Conservation (phyloP, 2,797 vertebrate genomes). For the Semaprochilodus insignis region DNA sequence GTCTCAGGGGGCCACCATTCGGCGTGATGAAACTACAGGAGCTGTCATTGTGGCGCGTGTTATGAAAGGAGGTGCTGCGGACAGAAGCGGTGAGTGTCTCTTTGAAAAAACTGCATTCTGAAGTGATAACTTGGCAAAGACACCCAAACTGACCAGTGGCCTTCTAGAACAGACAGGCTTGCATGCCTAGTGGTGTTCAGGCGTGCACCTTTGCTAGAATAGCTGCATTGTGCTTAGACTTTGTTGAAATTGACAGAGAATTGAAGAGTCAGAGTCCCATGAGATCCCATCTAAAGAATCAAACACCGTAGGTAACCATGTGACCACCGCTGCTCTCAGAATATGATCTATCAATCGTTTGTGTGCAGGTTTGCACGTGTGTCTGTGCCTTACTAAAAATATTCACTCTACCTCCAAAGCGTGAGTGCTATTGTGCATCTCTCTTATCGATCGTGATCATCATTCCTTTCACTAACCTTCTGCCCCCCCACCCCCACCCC, state of each 20-base stretch:
- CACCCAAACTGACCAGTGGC: too few relatives aligned
- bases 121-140: too few relatives aligned
- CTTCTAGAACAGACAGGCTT: too few relatives aligned
- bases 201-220: not conserved
- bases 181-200: too few relatives aligned
- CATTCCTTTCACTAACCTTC: not conserved
- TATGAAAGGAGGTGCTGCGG: conserved; percentile 95
- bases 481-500: not conserved
- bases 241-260: not conserved
- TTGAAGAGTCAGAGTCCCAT: conserved; percentile 18
- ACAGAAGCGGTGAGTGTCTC: conserved; percentile 86
- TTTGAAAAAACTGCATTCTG: not conserved
- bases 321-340: conserved; percentile 53
- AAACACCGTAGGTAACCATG: conserved; percentile 52
- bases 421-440: conserved; percentile 2
- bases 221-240: not conserved
- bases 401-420: not conserved
- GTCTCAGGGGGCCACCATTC: conserved; percentile 93
- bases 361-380: not conserved
- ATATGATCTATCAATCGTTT: conserved; percentile 31
- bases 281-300: conserved; percentile 55
- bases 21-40: conserved; percentile 88
- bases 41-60: conserved; percentile 92
- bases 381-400: not conserved
- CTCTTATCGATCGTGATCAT: not conserved